Evolutionary conservation across 2,113 vertebrate genomes (phyloP).

Genomic region (Osmerus mordax): DNA sequence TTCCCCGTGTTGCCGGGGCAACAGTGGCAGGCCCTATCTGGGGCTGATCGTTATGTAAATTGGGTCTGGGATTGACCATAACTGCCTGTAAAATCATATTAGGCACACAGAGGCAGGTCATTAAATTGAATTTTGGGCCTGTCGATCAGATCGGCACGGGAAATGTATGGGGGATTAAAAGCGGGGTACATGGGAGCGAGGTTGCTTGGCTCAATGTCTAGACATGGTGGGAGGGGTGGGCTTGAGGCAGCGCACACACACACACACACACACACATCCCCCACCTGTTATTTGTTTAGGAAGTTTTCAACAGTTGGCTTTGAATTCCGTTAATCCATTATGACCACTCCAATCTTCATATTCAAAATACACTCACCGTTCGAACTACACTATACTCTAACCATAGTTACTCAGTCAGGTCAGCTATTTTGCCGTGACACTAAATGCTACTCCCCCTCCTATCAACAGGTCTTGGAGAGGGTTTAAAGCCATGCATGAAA

Average conservation of each 20-base stretch:
- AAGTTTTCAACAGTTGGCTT: too few relatives aligned
- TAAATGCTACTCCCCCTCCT: conserved; percentile 20
- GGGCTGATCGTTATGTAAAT: conserved; percentile 85
- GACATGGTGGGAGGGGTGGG: background rate
- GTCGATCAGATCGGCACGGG: conserved; percentile 74
- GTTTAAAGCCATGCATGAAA: conserved; percentile 27
- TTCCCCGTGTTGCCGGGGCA: conserved; percentile 78
- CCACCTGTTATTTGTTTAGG: too few relatives aligned
- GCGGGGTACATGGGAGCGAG: conserved; percentile 24
- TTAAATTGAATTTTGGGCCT: conserved; percentile 82
- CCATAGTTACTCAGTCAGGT: conserved; percentile 10
- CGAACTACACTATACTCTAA: conserved; percentile 15
- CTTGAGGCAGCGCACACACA: conserved; percentile 4
- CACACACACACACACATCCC: background rate
- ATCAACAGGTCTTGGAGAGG: conserved; percentile 23
- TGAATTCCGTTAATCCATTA: too few relatives aligned
- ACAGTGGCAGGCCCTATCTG: conserved; percentile 75
- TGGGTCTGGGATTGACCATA: conserved; percentile 76
- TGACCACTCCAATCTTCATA: too few relatives aligned
- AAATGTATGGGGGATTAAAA: conserved; percentile 75
- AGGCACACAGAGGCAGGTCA: conserved; percentile 75
- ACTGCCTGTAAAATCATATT: conserved; percentile 80
- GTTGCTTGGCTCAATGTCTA: background rate
- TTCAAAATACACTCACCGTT: too few relatives aligned
- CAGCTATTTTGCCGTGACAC: conserved; percentile 20